Base-by-base conservation (phyloP, 2,113 vertebrate species). In the Silurus asotus region DNA sequence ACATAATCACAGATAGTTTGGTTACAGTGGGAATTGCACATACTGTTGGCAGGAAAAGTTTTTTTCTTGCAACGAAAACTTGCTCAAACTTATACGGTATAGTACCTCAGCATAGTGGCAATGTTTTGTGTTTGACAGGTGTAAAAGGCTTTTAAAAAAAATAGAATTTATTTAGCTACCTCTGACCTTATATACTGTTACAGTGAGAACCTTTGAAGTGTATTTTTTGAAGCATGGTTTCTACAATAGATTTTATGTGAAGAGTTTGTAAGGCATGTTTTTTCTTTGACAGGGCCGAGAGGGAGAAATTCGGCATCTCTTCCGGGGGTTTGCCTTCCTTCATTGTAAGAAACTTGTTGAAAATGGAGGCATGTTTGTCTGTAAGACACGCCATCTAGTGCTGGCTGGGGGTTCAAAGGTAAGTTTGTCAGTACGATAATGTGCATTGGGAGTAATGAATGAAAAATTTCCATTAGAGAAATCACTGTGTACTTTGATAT, bases 281-380 rank as follows among this genome's bases (percentile, higher is more conserved):
- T 45, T 81, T 78, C 61, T 87, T 59, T 48, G 2, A 14, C 87
- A 99, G 97, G 97, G 96, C 37, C 96, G 97, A 0, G 97, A 98
- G 59, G 97, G 97, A 0, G 97, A 99, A 90, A 99, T 99, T 55
- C 95, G 97, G 0, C 97, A 98, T 89, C 93, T 99, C 1, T 98
- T 96, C 93, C 91, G 96, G 0, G 96, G 96, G 81, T 98, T 96
- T 0, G 97, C 96, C 53, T 99, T 99, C 91, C 95, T 98, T n/a
- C 97, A 99, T 87, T 99, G 97, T 82, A 99, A 99, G 94, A 98
- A 98, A 89, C 93, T 99, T 91, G 97, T 99, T 87, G 97, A 99
- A 88, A 99, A 99, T 0, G 97, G 97, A 0, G 97, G 97, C 45
- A 98, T 98, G 97, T 99, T 99, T 37, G 97, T 98, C 1, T 99